Base-by-base conservation (phyloP, 2,888 invertebrate genomes). In the Lydus trimaculatus region DNA sequence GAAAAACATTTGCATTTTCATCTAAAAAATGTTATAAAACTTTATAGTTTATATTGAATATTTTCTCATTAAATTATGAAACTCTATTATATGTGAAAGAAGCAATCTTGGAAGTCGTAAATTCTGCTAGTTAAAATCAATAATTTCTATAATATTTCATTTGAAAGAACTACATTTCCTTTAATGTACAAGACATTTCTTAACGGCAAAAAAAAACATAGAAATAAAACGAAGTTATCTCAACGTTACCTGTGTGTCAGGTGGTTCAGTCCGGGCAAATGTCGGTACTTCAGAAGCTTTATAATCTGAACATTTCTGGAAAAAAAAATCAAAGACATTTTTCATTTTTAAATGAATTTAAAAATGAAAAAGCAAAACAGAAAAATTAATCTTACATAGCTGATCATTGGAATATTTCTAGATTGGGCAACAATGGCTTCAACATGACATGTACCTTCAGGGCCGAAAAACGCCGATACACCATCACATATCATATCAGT, bases 371-470 rank as follows among this genome's bases (percentile, higher is more conserved):
- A 9, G 9, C 36, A 59, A 28, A 13, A 31, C 31, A 31, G 13
- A 31, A 48, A 13, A 23, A 33, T 15, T 15, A 1, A 17, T 92
- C 97, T 93, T 87, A 98, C 98, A 86, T 97, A 97, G 83, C 97
- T 96, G 85, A 98, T 95, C 95, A 98, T 97, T 69, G 98, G 97
- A 82, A 97, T 90, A 87, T 98, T 97, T 84, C 94, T 91, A 59
- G 97, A 93, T 83, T 97, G 95, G 28, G 98, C 94, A 64, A 98
- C 92, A 79, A 95, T 94, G 64, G 98, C 97, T 85, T 98, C 98
- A n/a, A 96, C 95, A 81, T 92, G 90, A 86, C 98, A 98, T 63
- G 92, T 91, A 69, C 96, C 96, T 86, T 98, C 98, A 2, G 98
- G 97, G 4, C 98, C 98, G 84, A 98, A 96, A 88, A 98, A 96